A percentile compares a stretch with the other conserved stretches of the same genome.
Evolutionary conservation across 2,888 invertebrate species (phyloP).

Genomic region (Idaea biselata): DNA sequence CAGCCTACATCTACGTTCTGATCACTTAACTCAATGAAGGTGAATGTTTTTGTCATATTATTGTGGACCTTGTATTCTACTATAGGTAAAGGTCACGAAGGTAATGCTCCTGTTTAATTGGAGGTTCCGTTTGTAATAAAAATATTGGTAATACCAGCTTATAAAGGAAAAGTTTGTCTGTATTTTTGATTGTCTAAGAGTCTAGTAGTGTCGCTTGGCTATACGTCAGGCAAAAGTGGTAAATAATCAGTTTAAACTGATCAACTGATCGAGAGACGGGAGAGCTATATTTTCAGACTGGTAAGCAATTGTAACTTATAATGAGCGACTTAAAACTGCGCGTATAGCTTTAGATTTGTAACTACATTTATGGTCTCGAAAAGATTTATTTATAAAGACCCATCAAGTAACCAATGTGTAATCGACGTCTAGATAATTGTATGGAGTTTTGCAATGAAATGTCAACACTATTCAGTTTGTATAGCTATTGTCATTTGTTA

Average conservation of each 20-base stretch:
- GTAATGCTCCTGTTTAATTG: conserved; percentile 18
- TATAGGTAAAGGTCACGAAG: conserved; percentile 20
- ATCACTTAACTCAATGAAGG: conserved; percentile 49
- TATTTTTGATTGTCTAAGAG: neutral
- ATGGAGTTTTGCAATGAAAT: neutral
- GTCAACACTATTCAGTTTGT: neutral
- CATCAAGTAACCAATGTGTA: neutral
- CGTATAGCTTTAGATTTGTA: neutral
- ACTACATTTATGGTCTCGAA: neutral
- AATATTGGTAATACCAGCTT: neutral
- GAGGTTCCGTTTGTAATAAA: conserved; percentile 10
- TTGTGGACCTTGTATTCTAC: conserved; percentile 27
- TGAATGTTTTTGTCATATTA: conserved; percentile 37
- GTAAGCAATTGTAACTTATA: too few species aligned
- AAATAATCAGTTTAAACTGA: too few species aligned
- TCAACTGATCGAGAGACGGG: too few species aligned
- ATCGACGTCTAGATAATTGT: neutral
- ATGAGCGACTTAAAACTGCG: too few species aligned
- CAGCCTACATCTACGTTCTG: conserved; percentile 32
- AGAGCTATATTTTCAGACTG: too few species aligned
- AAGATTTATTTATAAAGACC: neutral
- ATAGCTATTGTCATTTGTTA: neutral
- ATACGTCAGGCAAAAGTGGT: too few species aligned
- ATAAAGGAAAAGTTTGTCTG: neutral
- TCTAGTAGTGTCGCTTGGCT: too few species aligned